phyloP scores from a whole-genome alignment of 1,140 invertebrate genomes.

The Solen grandis region DNA sequence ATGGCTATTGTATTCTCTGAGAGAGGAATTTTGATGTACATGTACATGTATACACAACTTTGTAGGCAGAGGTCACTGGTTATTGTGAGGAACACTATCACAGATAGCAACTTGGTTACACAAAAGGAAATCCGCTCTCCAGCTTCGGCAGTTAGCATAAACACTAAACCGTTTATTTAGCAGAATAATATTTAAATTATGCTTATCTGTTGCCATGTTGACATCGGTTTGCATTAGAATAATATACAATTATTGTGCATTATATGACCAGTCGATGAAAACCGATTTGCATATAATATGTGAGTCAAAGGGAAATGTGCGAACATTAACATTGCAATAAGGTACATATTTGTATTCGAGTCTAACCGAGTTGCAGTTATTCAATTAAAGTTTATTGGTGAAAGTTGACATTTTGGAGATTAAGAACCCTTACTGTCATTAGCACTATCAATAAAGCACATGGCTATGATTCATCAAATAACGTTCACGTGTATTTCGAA shows the following conservation, averaged over 20 bases:
- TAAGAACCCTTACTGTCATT: too few relatives aligned
- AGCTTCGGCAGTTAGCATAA: constrained; percentile 83
- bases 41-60: too few relatives aligned
- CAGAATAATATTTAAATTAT: constrained; percentile 82
- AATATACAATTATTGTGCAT: background rate
- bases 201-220: background rate
- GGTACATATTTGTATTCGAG: too few relatives aligned
- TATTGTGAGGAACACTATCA: constrained; percentile 84
- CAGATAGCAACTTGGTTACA: constrained; percentile 83
- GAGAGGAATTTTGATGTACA: too few relatives aligned
- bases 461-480: too few relatives aligned
- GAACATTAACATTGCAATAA: constrained; percentile 12
- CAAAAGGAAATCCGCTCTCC: constrained; percentile 84
- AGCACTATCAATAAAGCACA: too few relatives aligned
- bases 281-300: constrained; percentile 2
- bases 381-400: too few relatives aligned
- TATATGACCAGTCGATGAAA: background rate
- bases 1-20: too few relatives aligned
- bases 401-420: too few relatives aligned
- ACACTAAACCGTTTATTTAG: constrained; percentile 82
- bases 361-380: too few relatives aligned
- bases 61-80: constrained; percentile 83
- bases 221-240: background rate
- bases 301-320: constrained; percentile 13
- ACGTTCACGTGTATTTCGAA: too few relatives aligned